phyloP scores from a whole-genome alignment of 2,797 vertebrate genomes.

The Nyctalus aviator region DNA sequence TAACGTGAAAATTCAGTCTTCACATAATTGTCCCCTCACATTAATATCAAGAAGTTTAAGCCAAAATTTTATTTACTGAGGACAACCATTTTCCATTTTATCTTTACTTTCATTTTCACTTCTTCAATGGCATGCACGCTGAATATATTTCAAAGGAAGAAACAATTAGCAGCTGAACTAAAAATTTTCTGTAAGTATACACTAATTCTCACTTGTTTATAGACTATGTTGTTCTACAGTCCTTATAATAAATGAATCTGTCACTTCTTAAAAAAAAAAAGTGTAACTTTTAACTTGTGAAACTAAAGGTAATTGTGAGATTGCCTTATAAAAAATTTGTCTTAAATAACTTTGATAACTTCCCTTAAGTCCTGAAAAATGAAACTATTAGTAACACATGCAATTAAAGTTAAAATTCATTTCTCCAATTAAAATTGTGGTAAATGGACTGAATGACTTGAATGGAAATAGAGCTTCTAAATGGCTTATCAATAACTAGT shows the following conservation, averaged over 20 bases:
- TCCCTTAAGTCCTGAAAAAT: conserved; percentile 33
- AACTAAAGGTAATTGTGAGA: background rate
- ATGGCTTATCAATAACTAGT: conserved; percentile 37
- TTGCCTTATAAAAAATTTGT: background rate
- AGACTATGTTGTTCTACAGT: conserved; percentile 17
- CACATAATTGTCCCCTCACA: background rate
- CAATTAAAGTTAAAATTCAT: conserved; percentile 22
- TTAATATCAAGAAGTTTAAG: conserved; percentile 18
- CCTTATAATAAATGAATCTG: conserved; percentile 6
- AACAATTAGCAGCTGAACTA: conserved; percentile 26
- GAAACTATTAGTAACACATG: background rate
- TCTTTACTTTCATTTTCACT: conserved; percentile 45
- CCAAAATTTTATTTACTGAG: conserved; percentile 48
- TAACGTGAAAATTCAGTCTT: conserved; percentile 40
- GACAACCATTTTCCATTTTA: conserved; percentile 40
- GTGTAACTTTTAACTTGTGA: conserved; percentile 17
- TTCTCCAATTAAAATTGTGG: conserved; percentile 29
- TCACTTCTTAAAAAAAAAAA: conserved; percentile 21
- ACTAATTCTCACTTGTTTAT: background rate
- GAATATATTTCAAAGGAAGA: conserved; percentile 33
- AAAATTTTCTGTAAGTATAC: background rate
- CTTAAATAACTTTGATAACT: background rate
- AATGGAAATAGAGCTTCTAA: background rate
- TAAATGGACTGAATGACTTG: background rate
- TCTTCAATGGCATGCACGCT: background rate